Conservation (phyloP, 2,797 vertebrate genomes). For the Cirrhinus mrigala region DNA sequence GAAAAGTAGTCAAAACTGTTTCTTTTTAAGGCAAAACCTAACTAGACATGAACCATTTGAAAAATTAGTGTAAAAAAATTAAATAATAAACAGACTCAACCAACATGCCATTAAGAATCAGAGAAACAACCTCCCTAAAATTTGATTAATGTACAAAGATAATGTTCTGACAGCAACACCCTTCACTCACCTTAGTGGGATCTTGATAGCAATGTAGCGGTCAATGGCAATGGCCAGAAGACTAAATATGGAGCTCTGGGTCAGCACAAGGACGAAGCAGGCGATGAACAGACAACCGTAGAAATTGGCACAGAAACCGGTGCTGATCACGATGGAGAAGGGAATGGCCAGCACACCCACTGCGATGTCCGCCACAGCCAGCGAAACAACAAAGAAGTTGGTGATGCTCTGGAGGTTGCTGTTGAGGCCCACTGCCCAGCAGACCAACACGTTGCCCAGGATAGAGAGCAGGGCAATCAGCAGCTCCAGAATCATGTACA, state of each 20-base stretch:
- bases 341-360: constrained; percentile 95
- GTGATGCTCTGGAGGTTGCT: constrained; percentile 97
- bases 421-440: constrained; percentile 94
- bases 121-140: not conserved
- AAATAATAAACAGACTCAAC: not conserved
- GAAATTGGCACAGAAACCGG: constrained; percentile 92
- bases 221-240: constrained; percentile 95
- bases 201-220: constrained; percentile 94
- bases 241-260: constrained; percentile 98
- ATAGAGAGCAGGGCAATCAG: constrained; percentile 90
- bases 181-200: constrained; percentile 89
- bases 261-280: constrained; percentile 94
- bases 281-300: constrained; percentile 95
- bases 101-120: not conserved
- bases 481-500: constrained; percentile 91
- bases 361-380: constrained; percentile 93
- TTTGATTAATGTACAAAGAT: not conserved
- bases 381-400: constrained; percentile 95
- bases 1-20: not conserved
- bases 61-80: no score
- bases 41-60: not conserved
- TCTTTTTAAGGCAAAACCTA: not conserved
- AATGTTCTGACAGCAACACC: not conserved
- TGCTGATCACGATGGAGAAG: constrained; percentile 93
- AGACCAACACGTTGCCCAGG: constrained; percentile 93